Conservation (phyloP, 2,797 vertebrate species). For the Scarus forsteni region DNA sequence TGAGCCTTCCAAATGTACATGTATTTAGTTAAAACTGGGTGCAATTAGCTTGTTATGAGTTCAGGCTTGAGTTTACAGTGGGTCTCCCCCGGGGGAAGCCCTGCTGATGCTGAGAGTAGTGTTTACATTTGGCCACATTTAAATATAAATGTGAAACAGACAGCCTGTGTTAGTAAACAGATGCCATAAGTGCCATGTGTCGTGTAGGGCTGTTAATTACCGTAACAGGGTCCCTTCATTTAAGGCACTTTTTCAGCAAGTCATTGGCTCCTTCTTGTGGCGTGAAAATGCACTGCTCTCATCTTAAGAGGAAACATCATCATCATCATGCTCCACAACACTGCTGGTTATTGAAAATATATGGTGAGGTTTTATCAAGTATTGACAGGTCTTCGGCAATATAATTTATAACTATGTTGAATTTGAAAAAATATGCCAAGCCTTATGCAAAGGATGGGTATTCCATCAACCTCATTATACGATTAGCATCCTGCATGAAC, state of each 20-base stretch:
- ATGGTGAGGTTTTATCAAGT: no score
- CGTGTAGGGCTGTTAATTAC: slow-evolving; percentile 28
- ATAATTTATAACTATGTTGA: no score
- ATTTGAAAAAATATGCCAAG: no score
- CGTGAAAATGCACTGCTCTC: neutral
- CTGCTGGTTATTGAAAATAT: no score
- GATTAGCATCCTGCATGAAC: no score
- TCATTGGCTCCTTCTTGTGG: slow-evolving; percentile 69
- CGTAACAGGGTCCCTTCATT: slow-evolving; percentile 11
- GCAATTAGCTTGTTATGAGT: slow-evolving; percentile 51
- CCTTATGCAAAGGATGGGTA: no score
- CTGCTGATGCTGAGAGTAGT: slow-evolving; percentile 42
- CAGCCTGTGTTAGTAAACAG: slow-evolving; percentile 72
- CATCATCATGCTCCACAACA: no score
- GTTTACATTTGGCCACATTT: slow-evolving; percentile 63
- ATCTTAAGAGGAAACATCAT: neutral
- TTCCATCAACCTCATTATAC: no score
- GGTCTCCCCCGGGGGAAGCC: slow-evolving; percentile 72
- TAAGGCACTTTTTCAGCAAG: slow-evolving; percentile 3
- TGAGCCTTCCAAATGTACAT: slow-evolving; percentile 37
- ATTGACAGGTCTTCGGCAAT: no score
- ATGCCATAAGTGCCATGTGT: slow-evolving; percentile 26
- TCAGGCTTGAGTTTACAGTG: slow-evolving; percentile 29
- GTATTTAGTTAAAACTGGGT: slow-evolving; percentile 42
- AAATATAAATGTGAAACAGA: slow-evolving; percentile 60